Evolutionary conservation across 2,888 invertebrate genomes (phyloP), one percentile per base, ranked within the genome.

Genomic region (Neuroscelio doddi): DNA sequence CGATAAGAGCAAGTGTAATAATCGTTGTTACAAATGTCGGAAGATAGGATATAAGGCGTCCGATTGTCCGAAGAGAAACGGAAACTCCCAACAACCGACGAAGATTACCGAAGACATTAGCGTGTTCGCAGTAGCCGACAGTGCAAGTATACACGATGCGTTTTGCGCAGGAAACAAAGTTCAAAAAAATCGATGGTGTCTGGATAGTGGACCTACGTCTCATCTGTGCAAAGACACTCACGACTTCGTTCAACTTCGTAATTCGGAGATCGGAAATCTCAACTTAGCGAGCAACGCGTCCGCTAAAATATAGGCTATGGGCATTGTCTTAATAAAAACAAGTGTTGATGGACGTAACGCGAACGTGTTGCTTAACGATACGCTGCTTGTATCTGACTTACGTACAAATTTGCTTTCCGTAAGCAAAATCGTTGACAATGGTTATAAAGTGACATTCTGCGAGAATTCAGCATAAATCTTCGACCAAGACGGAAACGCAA

Each of bases 361-460:
- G 10, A n/a, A 8, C 0, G 38, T 41, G n/a, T 1, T 8, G 1
- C 51, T 51, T 10, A 9, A 63, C 45, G 15, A 66, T n/a, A 49
- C 58, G 1, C 47, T 68, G 3, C 57, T 32, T 10, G 69, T 71
- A 16, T 69, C 69, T 1, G 63, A 71, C 26, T 30, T 68, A 0
- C 30, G 71, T 7, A 65, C 64, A 1, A 70, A 72, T 34, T 16
- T 70, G 1, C 17, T 69, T 3, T 70, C 63, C 1, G 58, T 72
- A 0, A 45, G 61, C 0, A 68, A 67, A 47, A 55, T 70, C 4
- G 57, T 58, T 4, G 57, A 67, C 41, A 27, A 32, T 4, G 59
- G 34, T 1, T 34, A 64, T 24, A 26, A 24, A 1, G 64, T 68
- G 0, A 38, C 21, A 8, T 71, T 68, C 17, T n/a, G 15, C 1